phyloP scores from a whole-genome alignment of 2,797 vertebrate genomes.

The Scolopax rusticola region DNA sequence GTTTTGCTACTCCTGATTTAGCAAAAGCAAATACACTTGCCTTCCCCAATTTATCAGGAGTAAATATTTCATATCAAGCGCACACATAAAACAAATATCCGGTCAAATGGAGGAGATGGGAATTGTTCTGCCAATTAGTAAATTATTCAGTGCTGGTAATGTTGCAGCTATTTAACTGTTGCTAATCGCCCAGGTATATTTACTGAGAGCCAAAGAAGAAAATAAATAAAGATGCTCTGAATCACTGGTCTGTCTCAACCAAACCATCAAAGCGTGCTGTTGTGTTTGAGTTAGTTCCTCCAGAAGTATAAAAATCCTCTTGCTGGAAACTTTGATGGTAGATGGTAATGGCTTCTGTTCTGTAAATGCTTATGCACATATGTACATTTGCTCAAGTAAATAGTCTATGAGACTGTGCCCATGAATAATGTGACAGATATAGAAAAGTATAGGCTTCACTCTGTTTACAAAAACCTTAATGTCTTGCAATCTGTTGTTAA shows the following conservation, averaged over 20 bases:
- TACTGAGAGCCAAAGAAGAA: background rate
- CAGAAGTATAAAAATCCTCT: constrained; percentile 11
- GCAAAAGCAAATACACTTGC: constrained; percentile 44
- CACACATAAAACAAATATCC: constrained; percentile 50
- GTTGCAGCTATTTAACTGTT: constrained; percentile 26
- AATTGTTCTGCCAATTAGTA: constrained; percentile 42
- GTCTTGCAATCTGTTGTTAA: background rate
- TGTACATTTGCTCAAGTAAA: background rate
- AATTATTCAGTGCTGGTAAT: constrained; percentile 28
- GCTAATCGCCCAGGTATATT: constrained; percentile 10
- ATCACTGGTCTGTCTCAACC: constrained; percentile 3
- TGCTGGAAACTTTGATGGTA: background rate
- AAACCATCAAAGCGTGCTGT: background rate
- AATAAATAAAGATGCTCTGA: constrained; percentile 49
- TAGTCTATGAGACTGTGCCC: background rate
- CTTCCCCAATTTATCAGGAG: constrained; percentile 31
- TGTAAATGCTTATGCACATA: background rate
- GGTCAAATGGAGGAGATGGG: constrained; percentile 27
- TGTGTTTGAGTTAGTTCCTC: background rate
- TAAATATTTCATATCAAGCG: constrained; percentile 50
- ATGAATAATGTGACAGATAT: background rate
- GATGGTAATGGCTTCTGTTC: constrained; percentile 8
- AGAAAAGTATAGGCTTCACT: background rate
- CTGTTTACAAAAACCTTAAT: background rate
- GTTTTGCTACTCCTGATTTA: constrained; percentile 13